Evolutionary conservation across 2,113 vertebrate species (phyloP).

Genomic region (Columba livia): DNA sequence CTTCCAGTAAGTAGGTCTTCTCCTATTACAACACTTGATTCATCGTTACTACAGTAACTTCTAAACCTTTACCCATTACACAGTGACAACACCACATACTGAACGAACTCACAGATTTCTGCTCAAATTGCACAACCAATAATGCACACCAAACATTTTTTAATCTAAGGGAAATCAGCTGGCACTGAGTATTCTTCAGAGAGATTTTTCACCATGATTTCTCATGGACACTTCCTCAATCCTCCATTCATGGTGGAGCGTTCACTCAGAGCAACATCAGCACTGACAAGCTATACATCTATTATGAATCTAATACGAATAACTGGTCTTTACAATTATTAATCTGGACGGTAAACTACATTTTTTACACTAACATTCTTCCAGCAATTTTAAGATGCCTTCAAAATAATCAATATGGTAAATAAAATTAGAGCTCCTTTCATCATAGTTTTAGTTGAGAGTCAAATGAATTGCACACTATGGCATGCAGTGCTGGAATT

Average conservation of each 20-base stretch:
- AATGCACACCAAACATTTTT: not conserved
- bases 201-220: not conserved
- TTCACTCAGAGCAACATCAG: not conserved
- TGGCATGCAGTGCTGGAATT: not conserved
- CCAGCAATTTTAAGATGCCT: not conserved
- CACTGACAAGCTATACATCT: not conserved
- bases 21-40: not conserved
- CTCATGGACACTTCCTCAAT: not conserved
- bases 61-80: not conserved
- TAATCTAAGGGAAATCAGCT: not conserved
- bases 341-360: not conserved
- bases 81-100: not conserved
- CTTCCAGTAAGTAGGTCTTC: not conserved
- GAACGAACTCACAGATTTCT: not conserved
- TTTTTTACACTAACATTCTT: not conserved
- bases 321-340: not conserved
- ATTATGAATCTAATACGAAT: rapidly evolving
- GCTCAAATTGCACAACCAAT: not conserved
- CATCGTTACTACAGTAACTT: not conserved
- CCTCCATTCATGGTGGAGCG: not conserved
- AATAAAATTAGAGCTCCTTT: not conserved
- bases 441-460: not conserved
- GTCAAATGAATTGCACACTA: not conserved
- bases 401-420: not conserved
- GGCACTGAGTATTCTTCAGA: not conserved